Conservation (phyloP, 2,113 vertebrate genomes). For the Laticauda laticaudata region DNA sequence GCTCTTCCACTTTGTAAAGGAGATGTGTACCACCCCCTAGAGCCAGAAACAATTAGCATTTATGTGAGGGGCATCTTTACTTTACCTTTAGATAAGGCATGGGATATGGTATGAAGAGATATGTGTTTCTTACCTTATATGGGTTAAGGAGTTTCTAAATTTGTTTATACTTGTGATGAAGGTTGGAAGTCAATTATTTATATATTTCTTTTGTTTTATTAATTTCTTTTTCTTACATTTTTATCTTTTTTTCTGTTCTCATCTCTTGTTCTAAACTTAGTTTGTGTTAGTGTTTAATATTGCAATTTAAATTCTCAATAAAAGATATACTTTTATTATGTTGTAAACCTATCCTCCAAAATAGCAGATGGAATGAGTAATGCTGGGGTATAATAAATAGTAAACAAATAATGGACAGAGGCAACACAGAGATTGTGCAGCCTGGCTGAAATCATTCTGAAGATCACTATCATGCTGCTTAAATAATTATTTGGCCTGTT, state of each 20-base stretch:
- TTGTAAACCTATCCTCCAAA: background rate
- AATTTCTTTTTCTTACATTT: background rate
- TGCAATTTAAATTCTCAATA: background rate
- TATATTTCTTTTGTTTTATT: background rate
- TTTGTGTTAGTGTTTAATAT: background rate
- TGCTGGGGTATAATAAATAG: background rate
- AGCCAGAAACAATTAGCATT: too few species aligned
- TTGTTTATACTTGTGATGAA: background rate
- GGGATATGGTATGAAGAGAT: background rate
- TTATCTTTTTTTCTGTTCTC: background rate
- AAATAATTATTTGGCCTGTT: background rate
- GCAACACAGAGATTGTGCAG: background rate
- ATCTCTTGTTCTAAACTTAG: background rate
- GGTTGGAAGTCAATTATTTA: background rate
- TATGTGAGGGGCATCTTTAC: too few species aligned
- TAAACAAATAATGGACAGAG: background rate
- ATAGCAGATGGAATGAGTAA: background rate
- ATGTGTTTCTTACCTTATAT: background rate
- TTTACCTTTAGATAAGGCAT: background rate
- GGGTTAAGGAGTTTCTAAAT: background rate
- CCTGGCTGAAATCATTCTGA: background rate
- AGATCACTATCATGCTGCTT: background rate
- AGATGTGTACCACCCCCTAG: too few species aligned
- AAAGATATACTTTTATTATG: background rate
- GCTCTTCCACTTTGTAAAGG: too few species aligned